These are phyloP conservation scores for Alcis repandata DNA, from an alignment of 2,888 invertebrate genomes.

Conservation along the genomic window DNA sequence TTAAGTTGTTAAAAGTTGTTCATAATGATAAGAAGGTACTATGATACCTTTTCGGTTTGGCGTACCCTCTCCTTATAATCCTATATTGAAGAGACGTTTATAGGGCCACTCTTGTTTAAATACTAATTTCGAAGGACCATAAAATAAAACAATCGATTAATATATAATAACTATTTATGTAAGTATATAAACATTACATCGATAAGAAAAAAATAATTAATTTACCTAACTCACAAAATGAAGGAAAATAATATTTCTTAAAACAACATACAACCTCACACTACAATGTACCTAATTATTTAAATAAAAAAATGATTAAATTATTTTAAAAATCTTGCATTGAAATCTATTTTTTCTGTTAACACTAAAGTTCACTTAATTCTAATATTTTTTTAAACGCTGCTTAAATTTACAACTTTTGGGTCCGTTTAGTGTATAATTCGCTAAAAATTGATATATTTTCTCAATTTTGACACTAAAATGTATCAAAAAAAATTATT, in stretches of 20 bases:
- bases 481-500: constrained; percentile 36
- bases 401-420: constrained; percentile 76
- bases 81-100: no score
- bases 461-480: constrained; percentile 31
- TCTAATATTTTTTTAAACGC: constrained; percentile 63
- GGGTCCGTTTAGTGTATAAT: constrained; percentile 74
- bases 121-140: background rate
- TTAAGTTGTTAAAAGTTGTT: no score
- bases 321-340: constrained; percentile 61
- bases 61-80: no score
- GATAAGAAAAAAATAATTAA: constrained; percentile 84
- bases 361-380: constrained; percentile 65
- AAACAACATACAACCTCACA: constrained; percentile 83
- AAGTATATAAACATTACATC: constrained; percentile 86
- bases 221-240: constrained; percentile 81
- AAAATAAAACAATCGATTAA: constrained; percentile 79
- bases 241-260: constrained; percentile 56
- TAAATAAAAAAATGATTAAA: constrained; percentile 60
- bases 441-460: constrained; percentile 54
- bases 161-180: constrained; percentile 87
- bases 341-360: constrained; percentile 51
- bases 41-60: no score
- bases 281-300: constrained; percentile 75
- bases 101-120: background rate
- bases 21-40: no score